phyloP scores from a whole-genome alignment of 2,888 invertebrate genomes.

The Beris chalybata region DNA sequence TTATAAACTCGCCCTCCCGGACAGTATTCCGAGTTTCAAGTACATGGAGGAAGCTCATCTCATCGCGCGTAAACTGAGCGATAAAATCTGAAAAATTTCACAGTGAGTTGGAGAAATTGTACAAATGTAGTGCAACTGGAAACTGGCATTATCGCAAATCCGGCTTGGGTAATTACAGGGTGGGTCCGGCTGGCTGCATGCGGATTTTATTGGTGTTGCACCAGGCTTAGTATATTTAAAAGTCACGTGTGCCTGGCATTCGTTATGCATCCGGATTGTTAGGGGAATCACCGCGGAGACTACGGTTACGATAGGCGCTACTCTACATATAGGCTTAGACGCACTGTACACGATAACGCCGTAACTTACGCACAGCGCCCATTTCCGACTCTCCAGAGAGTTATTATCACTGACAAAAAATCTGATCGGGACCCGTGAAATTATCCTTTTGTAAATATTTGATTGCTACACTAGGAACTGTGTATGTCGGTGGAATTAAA shows the following conservation, averaged over 20 bases:
- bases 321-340: neutral
- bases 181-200: constrained; percentile 15
- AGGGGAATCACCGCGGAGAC: neutral
- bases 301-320: neutral
- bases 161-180: constrained; percentile 29
- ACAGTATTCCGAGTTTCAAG: neutral
- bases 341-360: constrained; percentile 23
- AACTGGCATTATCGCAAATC: constrained; percentile 24
- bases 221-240: constrained; percentile 27
- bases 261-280: constrained; percentile 25
- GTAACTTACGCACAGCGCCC: constrained; percentile 16
- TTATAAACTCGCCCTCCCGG: constrained; percentile 6
- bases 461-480: constrained; percentile 9
- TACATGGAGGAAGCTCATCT: no score
- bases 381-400: constrained; percentile 13
- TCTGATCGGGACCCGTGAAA: constrained; percentile 13
- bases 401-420: constrained; percentile 22
- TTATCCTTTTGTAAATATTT: constrained; percentile 30
- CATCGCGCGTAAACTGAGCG: neutral
- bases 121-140: constrained; percentile 19
- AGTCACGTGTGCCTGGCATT: constrained; percentile 28
- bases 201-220: constrained; percentile 32
- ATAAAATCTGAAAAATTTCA: constrained; percentile 28
- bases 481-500: neutral
- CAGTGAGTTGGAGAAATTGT: constrained; percentile 17